Conservation (phyloP, 64 coral and sea anemone species). For the Actinia equina region DNA sequence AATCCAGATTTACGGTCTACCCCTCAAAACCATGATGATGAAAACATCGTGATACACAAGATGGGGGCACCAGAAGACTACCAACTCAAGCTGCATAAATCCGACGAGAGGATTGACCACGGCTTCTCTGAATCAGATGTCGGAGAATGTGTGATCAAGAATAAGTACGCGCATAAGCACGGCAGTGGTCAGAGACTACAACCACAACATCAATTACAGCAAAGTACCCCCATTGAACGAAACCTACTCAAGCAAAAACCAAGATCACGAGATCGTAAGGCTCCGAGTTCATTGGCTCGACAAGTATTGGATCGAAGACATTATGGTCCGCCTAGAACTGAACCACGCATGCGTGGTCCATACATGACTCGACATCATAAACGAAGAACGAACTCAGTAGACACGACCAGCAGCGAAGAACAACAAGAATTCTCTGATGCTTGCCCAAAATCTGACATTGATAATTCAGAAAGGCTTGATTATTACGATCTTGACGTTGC, state of each 20-base stretch:
- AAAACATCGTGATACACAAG: slow-evolving; percentile 80
- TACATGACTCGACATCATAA: slow-evolving; percentile 26
- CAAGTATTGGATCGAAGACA: slow-evolving; percentile 43
- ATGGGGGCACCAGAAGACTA: slow-evolving; percentile 90
- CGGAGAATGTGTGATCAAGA: slow-evolving; percentile 71
- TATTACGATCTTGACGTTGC: slow-evolving; percentile 90
- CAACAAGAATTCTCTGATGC: slow-evolving; percentile 68
- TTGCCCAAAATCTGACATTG: slow-evolving; percentile 58
- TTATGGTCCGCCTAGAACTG: slow-evolving; percentile 29
- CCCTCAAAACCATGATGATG: slow-evolving; percentile 27
- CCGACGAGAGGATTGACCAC: slow-evolving; percentile 74
- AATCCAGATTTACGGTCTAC: slow-evolving; percentile 25
- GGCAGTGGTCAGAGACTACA: not conserved
- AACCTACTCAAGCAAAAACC: slow-evolving; percentile 5
- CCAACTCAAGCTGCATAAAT: slow-evolving; percentile 80
- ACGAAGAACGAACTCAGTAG: slow-evolving; percentile 62
- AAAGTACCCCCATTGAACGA: slow-evolving; percentile 46
- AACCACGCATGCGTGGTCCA: slow-evolving; percentile 62
- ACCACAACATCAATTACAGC: slow-evolving; percentile 1
- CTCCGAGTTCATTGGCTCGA: slow-evolving; percentile 19
- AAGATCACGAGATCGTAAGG: slow-evolving; percentile 15
- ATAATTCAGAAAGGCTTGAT: slow-evolving; percentile 83
- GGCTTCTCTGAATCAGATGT: slow-evolving; percentile 83
- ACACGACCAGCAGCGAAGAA: slow-evolving; percentile 77
- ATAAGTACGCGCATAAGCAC: slow-evolving; percentile 37